phyloP scores from a whole-genome alignment of 2,113 vertebrate genomes.

The Candoia aspera region DNA sequence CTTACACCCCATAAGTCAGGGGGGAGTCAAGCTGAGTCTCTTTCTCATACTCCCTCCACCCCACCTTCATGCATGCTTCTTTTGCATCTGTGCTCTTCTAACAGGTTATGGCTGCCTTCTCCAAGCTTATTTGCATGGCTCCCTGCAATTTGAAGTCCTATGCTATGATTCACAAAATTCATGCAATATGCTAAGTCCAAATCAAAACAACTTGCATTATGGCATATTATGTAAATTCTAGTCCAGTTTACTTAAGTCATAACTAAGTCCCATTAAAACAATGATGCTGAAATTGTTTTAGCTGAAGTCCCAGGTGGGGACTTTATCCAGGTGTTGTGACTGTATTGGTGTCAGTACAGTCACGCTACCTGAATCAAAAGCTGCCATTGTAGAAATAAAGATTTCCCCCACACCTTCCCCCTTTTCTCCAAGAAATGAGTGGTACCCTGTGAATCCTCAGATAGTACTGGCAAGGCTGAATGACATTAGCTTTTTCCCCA shows the following conservation, averaged over 20 bases:
- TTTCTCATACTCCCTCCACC: background rate
- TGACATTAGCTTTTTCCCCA: background rate
- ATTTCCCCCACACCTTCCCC: no score
- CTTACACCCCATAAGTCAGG: background rate
- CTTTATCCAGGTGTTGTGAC: background rate
- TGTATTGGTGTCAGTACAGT: background rate
- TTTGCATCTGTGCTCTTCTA: background rate
- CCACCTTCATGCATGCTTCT: background rate
- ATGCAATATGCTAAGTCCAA: background rate
- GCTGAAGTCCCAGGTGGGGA: background rate
- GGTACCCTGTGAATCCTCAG: background rate
- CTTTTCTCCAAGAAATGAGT: background rate
- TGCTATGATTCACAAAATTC: background rate
- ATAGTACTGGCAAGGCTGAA: background rate
- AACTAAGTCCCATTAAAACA: background rate
- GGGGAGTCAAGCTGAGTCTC: background rate
- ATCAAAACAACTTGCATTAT: background rate
- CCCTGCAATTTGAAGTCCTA: background rate
- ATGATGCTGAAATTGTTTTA: background rate
- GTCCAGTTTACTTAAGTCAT: background rate
- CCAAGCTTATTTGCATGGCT: constrained; percentile 12
- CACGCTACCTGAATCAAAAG: background rate
- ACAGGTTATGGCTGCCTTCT: background rate
- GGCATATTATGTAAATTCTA: background rate
- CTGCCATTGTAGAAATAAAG: background rate